These are phyloP conservation scores for Pungitius pungitius DNA, from an alignment of 2,113 vertebrate species.

Conservation along the genomic window DNA sequence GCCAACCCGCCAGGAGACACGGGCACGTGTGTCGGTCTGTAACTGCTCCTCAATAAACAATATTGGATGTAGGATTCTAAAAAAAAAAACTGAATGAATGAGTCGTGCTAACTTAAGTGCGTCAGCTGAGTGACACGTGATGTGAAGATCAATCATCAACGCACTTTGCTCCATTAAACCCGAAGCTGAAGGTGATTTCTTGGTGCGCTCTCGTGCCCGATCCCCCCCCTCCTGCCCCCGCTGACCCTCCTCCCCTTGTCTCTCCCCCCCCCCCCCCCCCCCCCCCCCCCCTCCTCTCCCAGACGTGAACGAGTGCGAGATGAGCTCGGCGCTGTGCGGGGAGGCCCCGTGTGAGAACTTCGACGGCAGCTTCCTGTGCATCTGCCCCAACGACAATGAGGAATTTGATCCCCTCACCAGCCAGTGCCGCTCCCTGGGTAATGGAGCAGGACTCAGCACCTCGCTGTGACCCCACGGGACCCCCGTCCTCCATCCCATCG, in stretches of 20 bases:
- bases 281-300: slow-evolving; percentile 38
- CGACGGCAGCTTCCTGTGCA: slow-evolving; percentile 86
- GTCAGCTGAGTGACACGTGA: no score
- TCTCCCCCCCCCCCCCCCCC: slow-evolving; percentile 13
- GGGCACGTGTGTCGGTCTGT: slow-evolving; percentile 78
- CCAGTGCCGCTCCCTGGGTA: slow-evolving; percentile 79
- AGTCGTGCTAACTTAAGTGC: no score
- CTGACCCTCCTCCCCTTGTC: no score
- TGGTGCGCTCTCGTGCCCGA: neutral
- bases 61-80: no score
- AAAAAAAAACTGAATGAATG: no score
- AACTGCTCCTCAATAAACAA: neutral
- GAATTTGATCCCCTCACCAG: slow-evolving; percentile 82
- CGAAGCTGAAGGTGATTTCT: no score
- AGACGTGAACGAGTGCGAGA: slow-evolving; percentile 84
- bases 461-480: slow-evolving; percentile 63
- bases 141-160: no score
- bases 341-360: slow-evolving; percentile 83
- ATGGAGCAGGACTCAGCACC: slow-evolving; percentile 61
- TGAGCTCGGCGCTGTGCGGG: slow-evolving; percentile 78
- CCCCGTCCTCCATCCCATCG: slow-evolving; percentile 63
- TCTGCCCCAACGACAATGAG: slow-evolving; percentile 83
- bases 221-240: no score
- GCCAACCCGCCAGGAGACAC: slow-evolving; percentile 64
- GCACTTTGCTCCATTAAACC: no score